Evolutionary conservation across 2,888 invertebrate species (phyloP), one percentile per base, ranked within the genome.

Genomic region (Erpobdella octoculata): DNA sequence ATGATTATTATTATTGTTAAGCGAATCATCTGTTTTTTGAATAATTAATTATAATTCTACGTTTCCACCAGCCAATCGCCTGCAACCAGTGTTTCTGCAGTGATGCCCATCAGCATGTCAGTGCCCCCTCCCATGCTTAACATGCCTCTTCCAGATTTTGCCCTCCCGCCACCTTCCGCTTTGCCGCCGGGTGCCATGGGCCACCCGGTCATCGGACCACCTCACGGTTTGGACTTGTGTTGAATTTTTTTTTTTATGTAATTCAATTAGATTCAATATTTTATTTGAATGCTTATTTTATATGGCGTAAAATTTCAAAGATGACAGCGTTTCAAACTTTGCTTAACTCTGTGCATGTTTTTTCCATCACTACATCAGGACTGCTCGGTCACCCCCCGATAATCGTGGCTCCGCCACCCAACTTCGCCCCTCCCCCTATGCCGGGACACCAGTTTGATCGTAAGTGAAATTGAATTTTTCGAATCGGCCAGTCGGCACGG

Each of bases 381-480:
- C 53, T 74, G 15, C 21, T 62, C 70, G 73, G 73, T 71, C 68
- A 73, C 35, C 71, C 74, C 53, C 66, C 78, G 74, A 73, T 78
- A 77, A 73, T 80, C 76, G 73, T 76, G 76, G 75, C 73, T 77
- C 73, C 80, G 78, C 59, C 80, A 8, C 73, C 74, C 33, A 67
- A 61, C 33, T 74, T 71, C 53, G 46, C 59, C 48, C 66, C 66
- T 8, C 70, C 70, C 12, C 58, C 71, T 31, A 33, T 70, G 21
- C 46, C 58, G 38, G 72, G 68, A 8, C 73, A n/a, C n/a, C n/a
- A 36, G 28, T 73, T 67, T 48, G 73, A 72, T 48, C 33, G 53
- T 53, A 25, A 53, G 53, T 53, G 53, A n/a, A n/a, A n/a, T n/a
- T n/a, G n/a, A n/a, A n/a, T n/a, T 53, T 53, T 53, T 25, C 28